Evolutionary conservation across 2,888 invertebrate species (phyloP).

Genomic region (Zhuqinia jingwanae): DNA sequence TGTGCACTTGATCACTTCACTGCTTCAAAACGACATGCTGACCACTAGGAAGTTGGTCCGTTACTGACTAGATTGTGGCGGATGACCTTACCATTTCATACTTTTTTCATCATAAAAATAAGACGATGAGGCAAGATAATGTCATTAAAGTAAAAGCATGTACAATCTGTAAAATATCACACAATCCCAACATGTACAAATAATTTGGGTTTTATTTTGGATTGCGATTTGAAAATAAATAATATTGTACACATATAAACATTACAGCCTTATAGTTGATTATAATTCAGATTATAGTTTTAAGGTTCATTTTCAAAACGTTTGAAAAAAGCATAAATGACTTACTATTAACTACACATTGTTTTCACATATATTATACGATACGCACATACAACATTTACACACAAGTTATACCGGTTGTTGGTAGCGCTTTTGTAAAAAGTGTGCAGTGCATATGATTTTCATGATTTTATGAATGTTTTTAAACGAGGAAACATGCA

Average conservation of each 20-base stretch:
- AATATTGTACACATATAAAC: too few relatives aligned
- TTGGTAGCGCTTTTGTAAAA: neutral
- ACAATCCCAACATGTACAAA: too few relatives aligned
- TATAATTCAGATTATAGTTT: too few relatives aligned
- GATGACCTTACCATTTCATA: slow-evolving; percentile 33
- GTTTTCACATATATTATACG: neutral
- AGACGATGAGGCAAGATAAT: neutral
- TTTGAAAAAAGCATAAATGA: too few relatives aligned
- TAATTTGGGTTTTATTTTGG: too few relatives aligned
- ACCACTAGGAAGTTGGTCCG: neutral
- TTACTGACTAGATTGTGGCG: slow-evolving; percentile 32
- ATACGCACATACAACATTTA: neutral
- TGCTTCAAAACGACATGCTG: slow-evolving; percentile 29
- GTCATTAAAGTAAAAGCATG: slow-evolving; percentile 18
- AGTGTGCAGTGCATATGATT: neutral
- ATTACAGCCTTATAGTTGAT: too few relatives aligned
- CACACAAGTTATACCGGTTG: slow-evolving; percentile 27
- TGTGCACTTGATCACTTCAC: slow-evolving; percentile 8
- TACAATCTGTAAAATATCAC: neutral
- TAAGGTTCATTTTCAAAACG: too few relatives aligned
- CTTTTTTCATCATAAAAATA: slow-evolving; percentile 51
- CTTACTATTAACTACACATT: neutral
- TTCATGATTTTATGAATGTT: neutral
- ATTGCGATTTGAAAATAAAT: too few relatives aligned
- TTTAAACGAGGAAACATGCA: neutral